A percentile compares a stretch with the other conserved stretches of the same genome.
These are phyloP conservation scores for Gadus macrocephalus DNA, from an alignment of 2,113 vertebrate species.

Conservation along the genomic window DNA sequence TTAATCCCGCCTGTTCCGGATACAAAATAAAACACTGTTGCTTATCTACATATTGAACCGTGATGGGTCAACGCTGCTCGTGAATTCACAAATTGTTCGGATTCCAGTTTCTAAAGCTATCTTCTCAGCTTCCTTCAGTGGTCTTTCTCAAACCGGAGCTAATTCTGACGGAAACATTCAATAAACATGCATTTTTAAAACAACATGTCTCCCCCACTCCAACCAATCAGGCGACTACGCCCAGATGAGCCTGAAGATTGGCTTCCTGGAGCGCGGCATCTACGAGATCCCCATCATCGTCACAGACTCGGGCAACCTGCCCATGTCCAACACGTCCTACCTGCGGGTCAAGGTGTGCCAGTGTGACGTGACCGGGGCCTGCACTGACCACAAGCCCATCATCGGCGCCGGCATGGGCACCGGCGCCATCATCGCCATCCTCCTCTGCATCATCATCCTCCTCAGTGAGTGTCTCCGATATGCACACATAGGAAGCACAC, in stretches of 20 bases:
- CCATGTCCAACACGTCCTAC: constrained; percentile 88
- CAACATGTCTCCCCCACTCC: neutral
- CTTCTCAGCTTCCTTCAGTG: too few species aligned
- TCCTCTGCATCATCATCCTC: constrained; percentile 96
- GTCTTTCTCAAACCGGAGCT: neutral
- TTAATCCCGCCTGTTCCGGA: constrained; percentile 32
- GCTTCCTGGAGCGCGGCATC: constrained; percentile 89
- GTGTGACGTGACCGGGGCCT: constrained; percentile 91
- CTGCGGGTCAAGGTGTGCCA: constrained; percentile 94
- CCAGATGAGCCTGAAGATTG: constrained; percentile 86
- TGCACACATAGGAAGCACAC: too few species aligned
- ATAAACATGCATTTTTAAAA: too few species aligned
- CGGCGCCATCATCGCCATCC: constrained; percentile 93
- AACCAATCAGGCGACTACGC: constrained; percentile 83
- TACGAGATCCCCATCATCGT: constrained; percentile 93
- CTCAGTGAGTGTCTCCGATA: constrained; percentile 81
- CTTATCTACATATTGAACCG: too few species aligned
- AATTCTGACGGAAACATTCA: constrained; percentile 16
- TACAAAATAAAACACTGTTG: too few species aligned
- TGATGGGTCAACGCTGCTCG: too few species aligned
- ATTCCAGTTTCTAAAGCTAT: too few species aligned
- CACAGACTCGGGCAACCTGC: constrained; percentile 94
- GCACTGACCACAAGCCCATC: constrained; percentile 88
- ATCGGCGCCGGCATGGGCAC: constrained; percentile 91
- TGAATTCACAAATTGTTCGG: too few species aligned